Percentiles rank a stretch among this genome's conserved stretches.
These are phyloP conservation scores for Ochropacha duplaris DNA, from an alignment of 2,888 invertebrate species.

Conservation along the genomic window DNA sequence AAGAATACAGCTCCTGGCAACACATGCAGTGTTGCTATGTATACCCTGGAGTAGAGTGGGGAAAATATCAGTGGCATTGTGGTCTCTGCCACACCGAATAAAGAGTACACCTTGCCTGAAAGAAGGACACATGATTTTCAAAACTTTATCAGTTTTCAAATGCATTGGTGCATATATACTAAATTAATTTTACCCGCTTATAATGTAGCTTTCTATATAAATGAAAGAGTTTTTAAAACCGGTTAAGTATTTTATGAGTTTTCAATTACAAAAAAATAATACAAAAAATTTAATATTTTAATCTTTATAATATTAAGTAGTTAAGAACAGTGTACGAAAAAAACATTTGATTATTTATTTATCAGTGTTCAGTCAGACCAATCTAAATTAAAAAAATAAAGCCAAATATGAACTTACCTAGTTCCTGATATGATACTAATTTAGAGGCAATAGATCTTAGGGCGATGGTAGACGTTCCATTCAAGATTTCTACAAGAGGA, in stretches of 20 bases:
- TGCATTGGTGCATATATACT: too few species aligned
- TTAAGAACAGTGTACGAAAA: too few species aligned
- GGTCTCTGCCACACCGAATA: constrained; percentile 88
- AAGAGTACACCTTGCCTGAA: constrained; percentile 87
- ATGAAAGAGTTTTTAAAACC: too few species aligned
- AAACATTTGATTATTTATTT: too few species aligned
- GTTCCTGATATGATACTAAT: constrained; percentile 87
- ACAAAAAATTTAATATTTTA: too few species aligned
- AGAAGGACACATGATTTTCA: constrained; percentile 9
- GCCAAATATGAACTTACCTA: constrained; percentile 77
- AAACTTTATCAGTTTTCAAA: background rate
- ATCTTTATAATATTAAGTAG: too few species aligned
- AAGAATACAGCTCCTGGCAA: constrained; percentile 88
- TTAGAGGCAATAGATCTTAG: constrained; percentile 89
- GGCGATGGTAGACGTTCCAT: constrained; percentile 88
- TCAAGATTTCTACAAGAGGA: constrained; percentile 86
- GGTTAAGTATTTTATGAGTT: too few species aligned
- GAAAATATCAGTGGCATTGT: constrained; percentile 88
- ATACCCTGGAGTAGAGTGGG: constrained; percentile 87
- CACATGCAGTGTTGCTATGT: constrained; percentile 84
- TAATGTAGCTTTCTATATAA: too few species aligned
- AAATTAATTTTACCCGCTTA: too few species aligned
- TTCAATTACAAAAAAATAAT: too few species aligned
- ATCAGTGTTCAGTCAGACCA: too few species aligned
- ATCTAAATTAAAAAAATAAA: too few species aligned